Evolutionary conservation across 2,888 invertebrate genomes (phyloP).

Genomic region (Leptodirus hochenwartii): DNA sequence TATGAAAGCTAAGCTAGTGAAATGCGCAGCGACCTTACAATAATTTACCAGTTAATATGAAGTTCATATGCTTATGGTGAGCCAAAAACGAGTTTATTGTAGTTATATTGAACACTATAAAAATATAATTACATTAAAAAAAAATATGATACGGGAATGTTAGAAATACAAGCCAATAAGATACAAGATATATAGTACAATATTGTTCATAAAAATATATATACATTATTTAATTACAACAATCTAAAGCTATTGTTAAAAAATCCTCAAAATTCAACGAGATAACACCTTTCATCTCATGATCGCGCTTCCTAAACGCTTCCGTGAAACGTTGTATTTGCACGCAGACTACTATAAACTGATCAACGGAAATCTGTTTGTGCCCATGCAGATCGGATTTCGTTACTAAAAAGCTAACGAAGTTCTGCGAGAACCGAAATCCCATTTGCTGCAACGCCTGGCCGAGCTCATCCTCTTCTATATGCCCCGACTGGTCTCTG

Average conservation of each 20-base stretch:
- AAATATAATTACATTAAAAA: no score
- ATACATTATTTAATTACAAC: slow-evolving; percentile 31
- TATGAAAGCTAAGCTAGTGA: no score
- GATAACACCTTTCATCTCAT: slow-evolving; percentile 63
- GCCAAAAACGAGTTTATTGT: no score
- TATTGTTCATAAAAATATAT: no score
- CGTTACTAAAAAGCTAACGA: slow-evolving; percentile 50
- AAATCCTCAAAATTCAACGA: slow-evolving; percentile 85
- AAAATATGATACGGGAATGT: no score
- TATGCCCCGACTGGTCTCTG: slow-evolving; percentile 66
- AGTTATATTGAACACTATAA: no score
- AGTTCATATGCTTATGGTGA: no score
- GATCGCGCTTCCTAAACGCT: slow-evolving; percentile 65
- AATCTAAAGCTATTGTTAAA: slow-evolving; percentile 60
- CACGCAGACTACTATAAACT: slow-evolving; percentile 76
- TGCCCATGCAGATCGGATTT: slow-evolving; percentile 46
- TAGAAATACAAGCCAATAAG: no score
- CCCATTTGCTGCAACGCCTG: slow-evolving; percentile 80
- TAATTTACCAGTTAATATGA: no score
- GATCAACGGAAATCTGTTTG: slow-evolving; percentile 59
- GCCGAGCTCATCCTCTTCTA: slow-evolving; percentile 60
- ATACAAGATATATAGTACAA: no score
- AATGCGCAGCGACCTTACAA: no score
- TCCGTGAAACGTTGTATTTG: slow-evolving; percentile 80
- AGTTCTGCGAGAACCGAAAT: slow-evolving; percentile 63